These are phyloP conservation scores for Heliconius hortense DNA, from an alignment of 2,888 invertebrate species.

Conservation along the genomic window DNA sequence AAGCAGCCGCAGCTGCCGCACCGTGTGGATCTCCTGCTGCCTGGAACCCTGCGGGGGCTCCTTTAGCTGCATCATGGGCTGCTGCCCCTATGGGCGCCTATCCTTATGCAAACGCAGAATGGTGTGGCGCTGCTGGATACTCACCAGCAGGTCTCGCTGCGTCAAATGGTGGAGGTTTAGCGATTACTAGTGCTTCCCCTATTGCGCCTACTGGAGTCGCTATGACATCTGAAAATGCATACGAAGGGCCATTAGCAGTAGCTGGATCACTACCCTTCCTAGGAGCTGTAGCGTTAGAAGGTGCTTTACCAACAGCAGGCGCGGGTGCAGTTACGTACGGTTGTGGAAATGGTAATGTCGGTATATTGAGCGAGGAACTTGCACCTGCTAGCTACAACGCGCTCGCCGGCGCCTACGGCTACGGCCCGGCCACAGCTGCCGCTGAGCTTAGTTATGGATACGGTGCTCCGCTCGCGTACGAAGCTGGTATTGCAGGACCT, in stretches of 20 bases:
- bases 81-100: slow-evolving; percentile 19
- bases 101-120: slow-evolving; percentile 18
- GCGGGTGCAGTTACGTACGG: slow-evolving; percentile 44
- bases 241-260: slow-evolving; percentile 44
- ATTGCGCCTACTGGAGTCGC: slow-evolving; percentile 53
- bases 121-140: slow-evolving; percentile 16
- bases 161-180: slow-evolving; percentile 39
- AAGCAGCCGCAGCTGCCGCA: neutral
- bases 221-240: slow-evolving; percentile 54
- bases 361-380: slow-evolving; percentile 39
- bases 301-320: slow-evolving; percentile 49
- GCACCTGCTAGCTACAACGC: slow-evolving; percentile 29
- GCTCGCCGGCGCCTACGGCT: slow-evolving; percentile 4
- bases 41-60: slow-evolving; percentile 1
- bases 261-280: slow-evolving; percentile 43
- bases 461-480: slow-evolving; percentile 6
- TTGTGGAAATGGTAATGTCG: slow-evolving; percentile 47
- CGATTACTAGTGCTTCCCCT: slow-evolving; percentile 49
- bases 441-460: slow-evolving; percentile 21
- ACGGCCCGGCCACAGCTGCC: neutral
- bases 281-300: slow-evolving; percentile 50
- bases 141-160: slow-evolving; percentile 29
- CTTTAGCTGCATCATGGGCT: slow-evolving; percentile 24
- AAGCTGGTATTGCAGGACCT: neutral
- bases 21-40: neutral